Evolutionary conservation across 1,140 invertebrate species (phyloP).

Genomic region (Zaprionus inermis): DNA sequence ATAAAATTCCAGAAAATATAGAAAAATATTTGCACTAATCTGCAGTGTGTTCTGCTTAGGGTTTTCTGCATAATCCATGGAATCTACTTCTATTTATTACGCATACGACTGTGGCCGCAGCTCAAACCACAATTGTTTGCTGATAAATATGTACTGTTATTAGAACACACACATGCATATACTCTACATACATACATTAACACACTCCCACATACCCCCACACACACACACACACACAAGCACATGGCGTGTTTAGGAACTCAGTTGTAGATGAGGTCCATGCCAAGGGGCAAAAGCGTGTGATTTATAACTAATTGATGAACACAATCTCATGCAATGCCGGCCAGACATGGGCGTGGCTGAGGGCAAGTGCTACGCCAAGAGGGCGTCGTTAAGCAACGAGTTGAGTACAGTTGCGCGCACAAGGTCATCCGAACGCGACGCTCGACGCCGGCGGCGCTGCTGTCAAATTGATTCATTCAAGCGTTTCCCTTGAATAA

Average conservation of each 20-base stretch:
- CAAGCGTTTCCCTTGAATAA: slow-evolving; percentile 74
- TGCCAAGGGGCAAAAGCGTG: slow-evolving; percentile 38
- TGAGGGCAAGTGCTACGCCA: not conserved
- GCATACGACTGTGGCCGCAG: slow-evolving; percentile 45
- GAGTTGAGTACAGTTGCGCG: slow-evolving; percentile 53
- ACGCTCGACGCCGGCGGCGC: slow-evolving; percentile 13
- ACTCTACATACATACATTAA: not conserved
- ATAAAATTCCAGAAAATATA: no score
- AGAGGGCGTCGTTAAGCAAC: not conserved
- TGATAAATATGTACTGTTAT: slow-evolving; percentile 50
- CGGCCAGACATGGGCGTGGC: slow-evolving; percentile 32
- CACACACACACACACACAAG: not conserved
- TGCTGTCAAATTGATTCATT: slow-evolving; percentile 66
- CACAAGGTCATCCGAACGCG: slow-evolving; percentile 58
- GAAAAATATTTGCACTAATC: no score
- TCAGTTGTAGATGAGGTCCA: not conserved
- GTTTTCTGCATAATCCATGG: not conserved
- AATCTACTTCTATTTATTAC: slow-evolving; percentile 12
- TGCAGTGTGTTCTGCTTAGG: no score
- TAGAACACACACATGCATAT: slow-evolving; percentile 31
- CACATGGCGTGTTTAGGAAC: not conserved
- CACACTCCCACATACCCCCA: no score
- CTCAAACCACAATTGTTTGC: slow-evolving; percentile 44
- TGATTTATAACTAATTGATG: slow-evolving; percentile 80
- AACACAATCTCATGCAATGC: slow-evolving; percentile 65